phyloP scores from a whole-genome alignment of 64 coral and sea anemone genomes.

The Cladopsammia gracilis region DNA sequence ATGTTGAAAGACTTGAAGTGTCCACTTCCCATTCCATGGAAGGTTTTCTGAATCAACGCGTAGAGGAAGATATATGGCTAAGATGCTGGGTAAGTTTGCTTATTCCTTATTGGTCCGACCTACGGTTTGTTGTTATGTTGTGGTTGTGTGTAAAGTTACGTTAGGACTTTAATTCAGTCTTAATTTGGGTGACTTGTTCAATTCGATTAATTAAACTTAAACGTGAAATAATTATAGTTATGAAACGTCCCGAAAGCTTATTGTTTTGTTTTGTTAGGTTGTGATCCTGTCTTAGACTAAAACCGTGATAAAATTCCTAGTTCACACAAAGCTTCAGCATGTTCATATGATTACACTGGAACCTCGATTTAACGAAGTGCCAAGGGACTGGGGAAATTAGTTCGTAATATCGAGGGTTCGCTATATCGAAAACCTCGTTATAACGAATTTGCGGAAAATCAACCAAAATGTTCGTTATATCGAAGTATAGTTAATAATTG shows the following conservation, averaged over 20 bases:
- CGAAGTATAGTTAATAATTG: too few species aligned
- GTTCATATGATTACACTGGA: too few species aligned
- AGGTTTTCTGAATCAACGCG: constrained; percentile 74
- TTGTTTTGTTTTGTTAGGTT: too few species aligned
- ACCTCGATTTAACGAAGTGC: too few species aligned
- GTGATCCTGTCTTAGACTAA: background rate
- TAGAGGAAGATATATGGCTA: constrained; percentile 66
- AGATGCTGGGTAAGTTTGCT: constrained; percentile 79
- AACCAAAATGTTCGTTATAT: too few species aligned
- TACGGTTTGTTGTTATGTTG: too few species aligned
- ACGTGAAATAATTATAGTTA: background rate
- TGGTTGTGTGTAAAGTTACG: too few species aligned
- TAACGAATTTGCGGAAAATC: too few species aligned
- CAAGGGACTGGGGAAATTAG: too few species aligned
- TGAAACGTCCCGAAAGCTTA: background rate
- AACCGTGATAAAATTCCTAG: background rate
- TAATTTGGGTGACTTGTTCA: background rate
- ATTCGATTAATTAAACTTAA: background rate
- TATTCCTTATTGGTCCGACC: background rate
- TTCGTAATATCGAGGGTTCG: too few species aligned
- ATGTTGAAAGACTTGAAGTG: constrained; percentile 18
- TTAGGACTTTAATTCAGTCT: background rate
- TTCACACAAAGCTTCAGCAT: background rate
- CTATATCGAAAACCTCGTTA: too few species aligned
- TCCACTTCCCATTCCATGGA: constrained; percentile 37